These are phyloP conservation scores for Acrocephalus scirpaceus DNA, from an alignment of 2,797 vertebrate species.

Conservation along the genomic window DNA sequence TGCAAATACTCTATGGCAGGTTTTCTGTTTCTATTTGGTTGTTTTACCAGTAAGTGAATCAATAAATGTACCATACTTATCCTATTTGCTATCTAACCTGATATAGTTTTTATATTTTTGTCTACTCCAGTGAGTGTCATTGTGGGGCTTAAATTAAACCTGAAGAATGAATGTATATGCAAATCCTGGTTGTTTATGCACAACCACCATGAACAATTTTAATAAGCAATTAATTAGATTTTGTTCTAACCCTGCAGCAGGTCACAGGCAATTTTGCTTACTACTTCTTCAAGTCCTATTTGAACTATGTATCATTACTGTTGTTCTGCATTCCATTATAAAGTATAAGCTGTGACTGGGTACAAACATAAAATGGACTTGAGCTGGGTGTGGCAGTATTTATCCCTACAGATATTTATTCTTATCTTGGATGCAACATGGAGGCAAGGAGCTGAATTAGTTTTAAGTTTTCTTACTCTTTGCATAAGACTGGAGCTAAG, in stretches of 20 bases:
- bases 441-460: neutral
- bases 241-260: neutral
- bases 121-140: neutral
- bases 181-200: neutral
- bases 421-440: neutral
- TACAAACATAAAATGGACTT: neutral
- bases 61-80: neutral
- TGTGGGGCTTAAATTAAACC: neutral
- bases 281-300: neutral
- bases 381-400: neutral
- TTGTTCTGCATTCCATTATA: neutral
- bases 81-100: neutral
- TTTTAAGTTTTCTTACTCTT: neutral
- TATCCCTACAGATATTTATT: neutral
- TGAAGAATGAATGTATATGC: neutral
- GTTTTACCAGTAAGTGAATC: neutral
- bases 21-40: neutral
- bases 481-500: neutral
- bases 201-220: neutral
- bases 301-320: neutral
- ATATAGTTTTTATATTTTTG: neutral
- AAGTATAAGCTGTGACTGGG: neutral
- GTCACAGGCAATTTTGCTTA: neutral
- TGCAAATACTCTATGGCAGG: neutral
- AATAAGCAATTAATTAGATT: neutral